phyloP scores from a whole-genome alignment of 1,140 invertebrate species.

The Protaetia brevitarsis region DNA sequence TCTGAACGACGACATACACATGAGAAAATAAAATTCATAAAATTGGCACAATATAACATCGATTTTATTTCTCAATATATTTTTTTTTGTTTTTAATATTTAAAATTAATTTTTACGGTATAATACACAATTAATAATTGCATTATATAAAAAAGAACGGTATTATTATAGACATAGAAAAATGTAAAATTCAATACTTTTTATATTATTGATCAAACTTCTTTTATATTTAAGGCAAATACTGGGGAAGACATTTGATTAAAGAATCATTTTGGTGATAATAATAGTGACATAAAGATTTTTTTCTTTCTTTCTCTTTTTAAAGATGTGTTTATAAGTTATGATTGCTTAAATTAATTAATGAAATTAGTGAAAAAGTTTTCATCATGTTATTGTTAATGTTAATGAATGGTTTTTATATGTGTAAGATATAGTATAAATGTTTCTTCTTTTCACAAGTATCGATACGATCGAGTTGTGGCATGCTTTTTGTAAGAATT shows the following conservation, averaged over 20 bases:
- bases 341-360: too few relatives aligned
- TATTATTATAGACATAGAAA: not conserved
- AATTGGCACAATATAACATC: conserved; percentile 26
- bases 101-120: not conserved
- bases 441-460: too few relatives aligned
- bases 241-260: conserved; percentile 24
- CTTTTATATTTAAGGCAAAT: conserved; percentile 20
- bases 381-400: too few relatives aligned
- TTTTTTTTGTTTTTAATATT: not conserved
- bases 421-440: too few relatives aligned
- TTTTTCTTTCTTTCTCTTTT: too few relatives aligned
- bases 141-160: not conserved
- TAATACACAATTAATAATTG: not conserved
- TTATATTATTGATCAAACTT: conserved; percentile 20
- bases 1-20: not conserved
- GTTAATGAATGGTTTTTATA: too few relatives aligned
- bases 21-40: conserved; percentile 22
- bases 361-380: too few relatives aligned
- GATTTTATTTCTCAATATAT: not conserved
- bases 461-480: too few relatives aligned
- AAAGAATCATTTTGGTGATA: not conserved
- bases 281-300: too few relatives aligned
- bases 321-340: too few relatives aligned
- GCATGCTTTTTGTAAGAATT: too few relatives aligned
- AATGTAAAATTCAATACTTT: not conserved